A percentile compares a stretch with the other conserved stretches of the same genome.
Conservation (phyloP, 2,888 invertebrate genomes). For the Andrena bucephala region DNA sequence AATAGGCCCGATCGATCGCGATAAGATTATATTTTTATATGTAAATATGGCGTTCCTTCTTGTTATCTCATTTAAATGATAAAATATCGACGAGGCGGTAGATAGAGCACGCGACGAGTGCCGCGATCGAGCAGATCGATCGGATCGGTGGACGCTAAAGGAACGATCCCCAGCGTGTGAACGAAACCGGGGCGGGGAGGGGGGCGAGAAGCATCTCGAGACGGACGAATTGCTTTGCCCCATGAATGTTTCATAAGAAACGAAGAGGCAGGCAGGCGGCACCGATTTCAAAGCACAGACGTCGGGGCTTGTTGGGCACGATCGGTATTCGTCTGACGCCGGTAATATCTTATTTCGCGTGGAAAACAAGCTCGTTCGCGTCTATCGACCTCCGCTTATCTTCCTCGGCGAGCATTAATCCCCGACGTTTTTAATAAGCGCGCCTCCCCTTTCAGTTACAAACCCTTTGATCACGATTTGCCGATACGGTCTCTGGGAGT, state of each 20-base stretch:
- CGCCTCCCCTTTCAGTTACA: not conserved
- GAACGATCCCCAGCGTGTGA: constrained; percentile 26
- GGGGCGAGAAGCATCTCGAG: constrained; percentile 8
- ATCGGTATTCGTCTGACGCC: constrained; percentile 44
- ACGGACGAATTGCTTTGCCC: constrained; percentile 39
- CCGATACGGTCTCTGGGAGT: not conserved
- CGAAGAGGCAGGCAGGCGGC: constrained; percentile 35
- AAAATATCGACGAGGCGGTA: constrained; percentile 50
- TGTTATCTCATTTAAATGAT: constrained; percentile 78
- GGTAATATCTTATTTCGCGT: not conserved
- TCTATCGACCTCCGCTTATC: not conserved
- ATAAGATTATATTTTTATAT: constrained; percentile 84
- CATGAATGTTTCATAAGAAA: constrained; percentile 51
- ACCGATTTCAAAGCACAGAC: constrained; percentile 27
- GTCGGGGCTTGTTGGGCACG: constrained; percentile 35
- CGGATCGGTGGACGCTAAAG: not conserved
- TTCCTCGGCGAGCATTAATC: not conserved
- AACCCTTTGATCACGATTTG: not conserved
- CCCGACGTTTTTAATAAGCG: constrained; percentile 12
- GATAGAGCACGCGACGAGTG: constrained; percentile 5
- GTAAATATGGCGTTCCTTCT: constrained; percentile 83
- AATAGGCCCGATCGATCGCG: constrained; percentile 76
- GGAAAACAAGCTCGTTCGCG: constrained; percentile 9
- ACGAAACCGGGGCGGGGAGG: too few species aligned
- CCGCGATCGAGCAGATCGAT: constrained; percentile 33